Percentiles rank a stretch among this genome's conserved stretches.
Evolutionary conservation across 2,113 vertebrate species (phyloP).

Genomic region (Chaetops frenatus): DNA sequence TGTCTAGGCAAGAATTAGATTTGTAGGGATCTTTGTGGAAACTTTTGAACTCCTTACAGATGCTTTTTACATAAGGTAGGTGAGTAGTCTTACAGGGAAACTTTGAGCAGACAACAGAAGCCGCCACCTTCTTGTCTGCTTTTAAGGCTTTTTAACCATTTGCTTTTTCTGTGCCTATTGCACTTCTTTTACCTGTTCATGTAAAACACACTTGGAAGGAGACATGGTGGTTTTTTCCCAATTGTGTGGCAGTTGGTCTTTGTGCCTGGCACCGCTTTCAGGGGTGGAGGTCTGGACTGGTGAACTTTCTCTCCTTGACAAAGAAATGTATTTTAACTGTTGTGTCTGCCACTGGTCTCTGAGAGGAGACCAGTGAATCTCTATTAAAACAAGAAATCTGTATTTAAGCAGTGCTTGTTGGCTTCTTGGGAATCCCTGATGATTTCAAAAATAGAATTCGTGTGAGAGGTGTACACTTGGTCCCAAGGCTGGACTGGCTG

Average conservation of each 20-base stretch:
- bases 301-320: background rate
- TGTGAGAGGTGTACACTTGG: background rate
- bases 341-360: background rate
- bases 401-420: background rate
- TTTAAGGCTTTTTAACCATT: background rate
- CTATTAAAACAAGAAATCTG: background rate
- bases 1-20: background rate
- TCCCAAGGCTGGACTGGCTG: background rate
- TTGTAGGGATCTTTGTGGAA: background rate
- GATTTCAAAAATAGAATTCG: background rate
- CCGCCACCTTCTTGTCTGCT: background rate
- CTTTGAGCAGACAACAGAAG: background rate
- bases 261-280: background rate
- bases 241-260: rapidly evolving
- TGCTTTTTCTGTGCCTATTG: background rate
- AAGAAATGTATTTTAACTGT: background rate
- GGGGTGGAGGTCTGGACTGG: background rate
- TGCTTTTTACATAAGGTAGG: background rate
- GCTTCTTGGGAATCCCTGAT: background rate
- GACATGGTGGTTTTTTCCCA: background rate
- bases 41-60: background rate
- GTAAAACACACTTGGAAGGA: background rate
- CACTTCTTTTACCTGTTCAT: background rate
- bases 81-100: background rate
- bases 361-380: background rate